phyloP scores from a whole-genome alignment of 2,888 invertebrate genomes.

The Eristalis pertinax region DNA sequence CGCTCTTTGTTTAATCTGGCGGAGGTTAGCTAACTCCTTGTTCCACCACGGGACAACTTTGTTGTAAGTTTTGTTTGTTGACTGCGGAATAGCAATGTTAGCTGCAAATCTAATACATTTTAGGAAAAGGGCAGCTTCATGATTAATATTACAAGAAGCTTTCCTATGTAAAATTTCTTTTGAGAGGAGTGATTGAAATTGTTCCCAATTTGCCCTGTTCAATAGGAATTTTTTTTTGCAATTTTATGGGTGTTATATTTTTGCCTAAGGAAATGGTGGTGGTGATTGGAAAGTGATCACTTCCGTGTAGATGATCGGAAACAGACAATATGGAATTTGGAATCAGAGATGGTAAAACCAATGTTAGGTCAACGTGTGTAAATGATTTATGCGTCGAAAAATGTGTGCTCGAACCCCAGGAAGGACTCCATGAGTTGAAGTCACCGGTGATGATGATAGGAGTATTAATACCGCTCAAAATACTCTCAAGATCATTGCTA shows the following conservation, averaged over 20 bases:
- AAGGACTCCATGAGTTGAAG: slow-evolving; percentile 38
- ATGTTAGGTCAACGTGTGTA: slow-evolving; percentile 30
- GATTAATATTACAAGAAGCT: neutral
- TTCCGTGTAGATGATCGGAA: slow-evolving; percentile 6
- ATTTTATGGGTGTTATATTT: too few species aligned
- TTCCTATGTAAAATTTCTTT: neutral
- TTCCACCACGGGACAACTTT: neutral
- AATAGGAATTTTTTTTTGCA: too few species aligned
- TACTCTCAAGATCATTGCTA: neutral
- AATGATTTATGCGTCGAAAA: slow-evolving; percentile 35
- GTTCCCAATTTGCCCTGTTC: neutral
- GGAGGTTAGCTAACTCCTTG: neutral
- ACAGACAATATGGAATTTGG: slow-evolving; percentile 5
- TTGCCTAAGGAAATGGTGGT: neutral
- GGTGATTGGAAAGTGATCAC: slow-evolving; percentile 9
- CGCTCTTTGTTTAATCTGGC: too few species aligned
- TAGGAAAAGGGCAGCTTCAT: neutral
- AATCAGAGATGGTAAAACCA: neutral
- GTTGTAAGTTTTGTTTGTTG: neutral
- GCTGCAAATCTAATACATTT: neutral
- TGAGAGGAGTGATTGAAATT: too few species aligned
- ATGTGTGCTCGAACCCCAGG: slow-evolving; percentile 35
- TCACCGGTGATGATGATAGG: slow-evolving; percentile 20
- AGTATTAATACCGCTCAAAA: slow-evolving; percentile 15
- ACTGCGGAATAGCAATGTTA: neutral